Percentiles rank a stretch among this genome's conserved stretches.
Conservation (phyloP, 2,888 invertebrate genomes). For the Acanthosepion pharaonis region DNA sequence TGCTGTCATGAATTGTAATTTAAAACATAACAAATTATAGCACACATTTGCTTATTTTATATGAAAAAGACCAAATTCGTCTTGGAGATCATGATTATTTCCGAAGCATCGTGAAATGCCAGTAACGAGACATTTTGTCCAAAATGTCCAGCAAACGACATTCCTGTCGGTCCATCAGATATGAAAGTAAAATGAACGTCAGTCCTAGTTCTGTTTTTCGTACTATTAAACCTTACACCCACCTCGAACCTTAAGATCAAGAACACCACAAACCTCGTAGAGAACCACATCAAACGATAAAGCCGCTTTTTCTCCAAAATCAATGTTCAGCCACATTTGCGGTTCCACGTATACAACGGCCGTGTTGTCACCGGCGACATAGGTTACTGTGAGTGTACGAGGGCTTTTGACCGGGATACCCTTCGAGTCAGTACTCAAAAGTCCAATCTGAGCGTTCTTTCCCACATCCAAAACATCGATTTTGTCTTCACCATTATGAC, state of each 20-base stretch:
- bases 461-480: slow-evolving; percentile 62
- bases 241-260: background rate
- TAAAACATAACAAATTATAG: no score
- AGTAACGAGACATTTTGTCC: no score
- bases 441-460: slow-evolving; percentile 61
- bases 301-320: slow-evolving; percentile 59
- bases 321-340: slow-evolving; percentile 63
- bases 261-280: slow-evolving; percentile 59
- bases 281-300: slow-evolving; percentile 62
- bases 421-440: slow-evolving; percentile 59
- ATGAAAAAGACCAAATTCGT: no score
- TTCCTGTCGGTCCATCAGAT: no score
- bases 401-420: slow-evolving; percentile 54
- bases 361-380: slow-evolving; percentile 63
- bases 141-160: no score
- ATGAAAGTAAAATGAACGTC: no score
- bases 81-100: no score
- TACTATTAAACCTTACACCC: no score
- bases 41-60: no score
- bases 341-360: slow-evolving; percentile 61
- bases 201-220: no score
- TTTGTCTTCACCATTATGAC: slow-evolving; percentile 55
- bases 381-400: slow-evolving; percentile 52
- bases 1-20: no score
- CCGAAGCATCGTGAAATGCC: no score